Conservation (phyloP, 2,797 vertebrate genomes). For the Acestrorhynchus altus region DNA sequence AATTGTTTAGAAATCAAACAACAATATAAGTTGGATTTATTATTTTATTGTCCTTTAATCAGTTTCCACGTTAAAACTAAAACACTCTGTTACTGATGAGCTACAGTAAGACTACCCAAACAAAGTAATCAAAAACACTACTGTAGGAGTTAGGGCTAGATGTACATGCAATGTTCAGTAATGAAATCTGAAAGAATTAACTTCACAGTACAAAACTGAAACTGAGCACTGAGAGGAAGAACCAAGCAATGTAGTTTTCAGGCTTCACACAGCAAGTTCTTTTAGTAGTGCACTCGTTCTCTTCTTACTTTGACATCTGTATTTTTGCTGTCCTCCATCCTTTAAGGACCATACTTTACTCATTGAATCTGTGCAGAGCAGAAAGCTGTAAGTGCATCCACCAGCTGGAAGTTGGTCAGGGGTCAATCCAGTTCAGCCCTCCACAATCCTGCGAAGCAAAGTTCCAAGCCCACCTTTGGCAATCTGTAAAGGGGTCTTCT, state of each 20-base stretch:
- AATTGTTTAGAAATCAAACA: background rate
- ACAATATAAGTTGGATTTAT: background rate
- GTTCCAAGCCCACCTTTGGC: conserved; percentile 87
- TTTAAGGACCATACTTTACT: background rate
- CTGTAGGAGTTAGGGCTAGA: background rate
- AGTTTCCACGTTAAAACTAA: background rate
- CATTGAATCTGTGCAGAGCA: background rate
- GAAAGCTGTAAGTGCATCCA: conserved; percentile 7
- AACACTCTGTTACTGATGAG: background rate
- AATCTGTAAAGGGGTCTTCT: conserved; percentile 93
- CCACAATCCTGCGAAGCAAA: conserved; percentile 86
- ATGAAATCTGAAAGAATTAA: background rate
- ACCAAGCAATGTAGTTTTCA: background rate
- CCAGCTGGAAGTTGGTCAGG: conserved; percentile 39
- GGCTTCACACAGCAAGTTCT: background rate
- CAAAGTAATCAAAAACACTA: background rate
- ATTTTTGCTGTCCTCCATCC: background rate
- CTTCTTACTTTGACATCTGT: background rate
- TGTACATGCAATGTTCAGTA: background rate
- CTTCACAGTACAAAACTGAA: background rate
- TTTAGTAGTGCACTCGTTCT: background rate
- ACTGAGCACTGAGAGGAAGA: background rate
- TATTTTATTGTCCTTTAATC: conserved; percentile 2
- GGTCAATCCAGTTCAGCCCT: conserved; percentile 81
- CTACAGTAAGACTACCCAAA: background rate